These are phyloP conservation scores for Temnothorax ravouxi DNA, from an alignment of 2,888 invertebrate genomes.

Conservation along the genomic window DNA sequence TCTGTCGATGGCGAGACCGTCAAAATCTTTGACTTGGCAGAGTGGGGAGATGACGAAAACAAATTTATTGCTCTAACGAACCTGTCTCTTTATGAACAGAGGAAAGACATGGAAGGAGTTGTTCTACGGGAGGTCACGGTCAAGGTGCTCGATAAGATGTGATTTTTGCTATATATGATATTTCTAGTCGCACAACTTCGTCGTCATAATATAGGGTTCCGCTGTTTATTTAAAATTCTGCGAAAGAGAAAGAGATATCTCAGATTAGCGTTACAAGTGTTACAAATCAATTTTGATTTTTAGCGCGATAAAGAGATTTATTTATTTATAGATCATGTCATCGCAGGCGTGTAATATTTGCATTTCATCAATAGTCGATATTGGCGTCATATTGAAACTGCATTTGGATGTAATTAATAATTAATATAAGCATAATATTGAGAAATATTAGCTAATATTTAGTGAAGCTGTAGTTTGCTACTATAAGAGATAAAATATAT, in stretches of 20 bases:
- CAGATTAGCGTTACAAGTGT: too few relatives aligned
- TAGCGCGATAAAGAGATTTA: too few relatives aligned
- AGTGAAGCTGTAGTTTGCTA: not conserved
- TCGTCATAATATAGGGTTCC: not conserved
- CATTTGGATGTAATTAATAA: not conserved
- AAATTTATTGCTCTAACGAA: slow-evolving; percentile 26
- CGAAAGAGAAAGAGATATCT: not conserved
- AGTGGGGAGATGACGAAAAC: slow-evolving; percentile 42
- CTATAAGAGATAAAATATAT: not conserved
- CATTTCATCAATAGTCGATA: too few relatives aligned
- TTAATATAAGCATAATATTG: not conserved
- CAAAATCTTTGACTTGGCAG: slow-evolving; percentile 56
- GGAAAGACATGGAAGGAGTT: slow-evolving; percentile 64
- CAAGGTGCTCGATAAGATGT: slow-evolving; percentile 53
- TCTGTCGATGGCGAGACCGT: slow-evolving; percentile 36
- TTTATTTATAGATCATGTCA: too few relatives aligned
- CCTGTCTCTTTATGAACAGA: slow-evolving; percentile 60
- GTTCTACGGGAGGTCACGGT: slow-evolving; percentile 62
- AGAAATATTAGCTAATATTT: not conserved
- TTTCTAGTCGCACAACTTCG: not conserved
- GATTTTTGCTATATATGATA: not conserved
- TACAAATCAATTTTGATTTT: too few relatives aligned
- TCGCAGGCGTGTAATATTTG: too few relatives aligned
- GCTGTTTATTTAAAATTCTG: not conserved
- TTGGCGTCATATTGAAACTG: not conserved